Conservation (phyloP, 2,888 invertebrate genomes). For the Eupithecia dodoneata region DNA sequence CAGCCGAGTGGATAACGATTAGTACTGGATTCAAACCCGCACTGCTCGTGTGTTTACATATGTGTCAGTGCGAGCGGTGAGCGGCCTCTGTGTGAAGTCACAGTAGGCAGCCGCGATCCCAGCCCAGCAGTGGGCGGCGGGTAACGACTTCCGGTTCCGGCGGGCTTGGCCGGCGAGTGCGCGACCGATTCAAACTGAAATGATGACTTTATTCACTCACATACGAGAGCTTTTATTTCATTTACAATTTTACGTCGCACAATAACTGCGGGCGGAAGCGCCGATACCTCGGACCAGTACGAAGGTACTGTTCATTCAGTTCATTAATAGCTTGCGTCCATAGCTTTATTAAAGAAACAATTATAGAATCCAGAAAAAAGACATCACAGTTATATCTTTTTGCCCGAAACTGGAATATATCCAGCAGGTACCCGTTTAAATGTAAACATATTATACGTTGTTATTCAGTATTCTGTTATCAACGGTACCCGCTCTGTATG, state of each 20-base stretch:
- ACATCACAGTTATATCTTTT: background rate
- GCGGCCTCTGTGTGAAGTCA: slow-evolving; percentile 27
- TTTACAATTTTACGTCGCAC: slow-evolving; percentile 48
- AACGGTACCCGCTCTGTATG: background rate
- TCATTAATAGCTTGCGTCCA: background rate
- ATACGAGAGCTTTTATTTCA: slow-evolving; percentile 59
- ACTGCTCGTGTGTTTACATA: background rate
- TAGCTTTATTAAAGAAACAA: background rate
- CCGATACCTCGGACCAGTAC: too few relatives aligned
- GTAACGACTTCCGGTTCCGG: slow-evolving; percentile 76
- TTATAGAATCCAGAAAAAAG: background rate
- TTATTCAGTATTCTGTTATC: background rate
- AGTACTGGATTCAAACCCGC: background rate
- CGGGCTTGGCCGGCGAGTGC: slow-evolving; percentile 47
- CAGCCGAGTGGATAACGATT: too few relatives aligned
- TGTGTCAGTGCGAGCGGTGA: background rate
- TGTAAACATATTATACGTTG: background rate
- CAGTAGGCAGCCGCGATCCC: slow-evolving; percentile 12
- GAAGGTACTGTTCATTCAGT: background rate
- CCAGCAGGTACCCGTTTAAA: background rate
- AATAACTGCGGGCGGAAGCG: slow-evolving; percentile 39
- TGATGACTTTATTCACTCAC: slow-evolving; percentile 57
- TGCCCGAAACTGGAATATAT: too few relatives aligned
- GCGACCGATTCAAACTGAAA: slow-evolving; percentile 48
- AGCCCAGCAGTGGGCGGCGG: slow-evolving; percentile 44